Evolutionary conservation across 2,113 vertebrate species (phyloP).

Genomic region (Ceuthmochares aereus): DNA sequence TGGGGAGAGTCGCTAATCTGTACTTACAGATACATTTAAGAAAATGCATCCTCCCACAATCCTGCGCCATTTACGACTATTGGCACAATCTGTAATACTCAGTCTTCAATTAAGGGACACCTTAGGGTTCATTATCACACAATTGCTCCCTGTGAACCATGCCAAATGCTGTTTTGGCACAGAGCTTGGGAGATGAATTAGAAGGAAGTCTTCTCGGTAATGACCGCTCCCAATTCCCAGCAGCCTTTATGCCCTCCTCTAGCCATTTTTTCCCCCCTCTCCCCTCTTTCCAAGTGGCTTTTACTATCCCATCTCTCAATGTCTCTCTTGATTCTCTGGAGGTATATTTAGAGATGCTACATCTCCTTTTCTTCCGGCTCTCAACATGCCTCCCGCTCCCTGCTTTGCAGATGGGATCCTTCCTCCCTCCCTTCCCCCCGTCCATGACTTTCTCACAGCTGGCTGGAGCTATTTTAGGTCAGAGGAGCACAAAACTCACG

Average conservation of each 20-base stretch:
- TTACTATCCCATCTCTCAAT: constrained; percentile 78
- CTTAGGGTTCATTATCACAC: constrained; percentile 91
- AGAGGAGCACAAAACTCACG: neutral
- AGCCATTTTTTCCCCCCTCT: constrained; percentile 56
- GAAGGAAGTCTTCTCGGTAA: constrained; percentile 83
- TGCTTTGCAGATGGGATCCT: constrained; percentile 72
- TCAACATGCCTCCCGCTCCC: constrained; percentile 53
- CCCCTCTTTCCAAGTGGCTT: constrained; percentile 75
- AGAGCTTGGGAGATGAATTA: constrained; percentile 86
- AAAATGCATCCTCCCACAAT: constrained; percentile 87
- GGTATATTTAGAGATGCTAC: constrained; percentile 80
- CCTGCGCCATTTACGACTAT: constrained; percentile 85
- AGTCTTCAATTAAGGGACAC: constrained; percentile 93
- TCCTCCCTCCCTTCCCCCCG: constrained; percentile 1
- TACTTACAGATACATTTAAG: constrained; percentile 93
- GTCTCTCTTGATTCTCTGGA: constrained; percentile 82
- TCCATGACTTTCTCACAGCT: neutral
- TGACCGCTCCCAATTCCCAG: constrained; percentile 80
- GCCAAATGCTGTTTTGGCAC: constrained; percentile 93
- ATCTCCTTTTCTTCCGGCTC: constrained; percentile 80
- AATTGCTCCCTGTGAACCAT: constrained; percentile 88
- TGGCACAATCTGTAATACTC: constrained; percentile 85
- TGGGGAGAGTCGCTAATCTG: constrained; percentile 84
- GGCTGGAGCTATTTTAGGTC: accelerated
- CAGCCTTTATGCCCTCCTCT: constrained; percentile 72